These are phyloP conservation scores for Pterostichus niger DNA, from an alignment of 2,888 invertebrate genomes.

Conservation along the genomic window DNA sequence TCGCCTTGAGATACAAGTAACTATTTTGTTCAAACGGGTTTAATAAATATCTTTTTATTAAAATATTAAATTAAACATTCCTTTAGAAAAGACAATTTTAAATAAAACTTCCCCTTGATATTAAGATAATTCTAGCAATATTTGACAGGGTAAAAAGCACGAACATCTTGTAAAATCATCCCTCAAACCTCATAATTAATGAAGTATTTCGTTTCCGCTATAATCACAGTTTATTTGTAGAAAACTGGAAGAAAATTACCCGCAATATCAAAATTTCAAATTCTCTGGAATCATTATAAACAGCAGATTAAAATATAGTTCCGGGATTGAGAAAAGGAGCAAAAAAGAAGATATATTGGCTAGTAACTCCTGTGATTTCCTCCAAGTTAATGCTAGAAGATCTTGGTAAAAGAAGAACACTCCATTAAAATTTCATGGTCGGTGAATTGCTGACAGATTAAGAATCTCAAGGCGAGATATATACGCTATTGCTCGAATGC, in stretches of 20 bases:
- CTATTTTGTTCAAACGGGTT: too few species aligned
- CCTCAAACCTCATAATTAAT: too few species aligned
- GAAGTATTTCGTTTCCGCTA: background rate
- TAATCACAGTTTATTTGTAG: conserved; percentile 38
- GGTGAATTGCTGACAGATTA: conserved; percentile 53
- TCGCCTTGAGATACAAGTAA: too few species aligned
- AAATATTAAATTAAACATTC: too few species aligned
- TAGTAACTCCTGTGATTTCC: background rate
- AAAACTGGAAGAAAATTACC: background rate
- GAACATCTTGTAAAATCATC: too few species aligned
- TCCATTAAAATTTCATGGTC: conserved; percentile 60
- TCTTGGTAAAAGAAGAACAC: conserved; percentile 36
- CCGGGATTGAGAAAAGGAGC: background rate
- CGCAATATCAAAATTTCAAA: conserved; percentile 49
- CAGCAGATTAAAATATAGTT: conserved; percentile 51
- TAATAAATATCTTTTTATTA: too few species aligned
- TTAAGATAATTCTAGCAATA: too few species aligned
- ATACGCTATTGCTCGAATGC: background rate
- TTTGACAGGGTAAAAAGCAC: too few species aligned
- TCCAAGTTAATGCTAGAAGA: background rate
- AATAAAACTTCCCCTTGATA: too few species aligned
- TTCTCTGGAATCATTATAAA: conserved; percentile 38
- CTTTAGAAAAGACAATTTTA: too few species aligned
- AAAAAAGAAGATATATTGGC: conserved; percentile 27
- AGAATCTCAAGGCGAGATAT: conserved; percentile 37